Base-by-base conservation (phyloP, 92 coral and sea anemone species). In the Micromussa lordhowensis region DNA sequence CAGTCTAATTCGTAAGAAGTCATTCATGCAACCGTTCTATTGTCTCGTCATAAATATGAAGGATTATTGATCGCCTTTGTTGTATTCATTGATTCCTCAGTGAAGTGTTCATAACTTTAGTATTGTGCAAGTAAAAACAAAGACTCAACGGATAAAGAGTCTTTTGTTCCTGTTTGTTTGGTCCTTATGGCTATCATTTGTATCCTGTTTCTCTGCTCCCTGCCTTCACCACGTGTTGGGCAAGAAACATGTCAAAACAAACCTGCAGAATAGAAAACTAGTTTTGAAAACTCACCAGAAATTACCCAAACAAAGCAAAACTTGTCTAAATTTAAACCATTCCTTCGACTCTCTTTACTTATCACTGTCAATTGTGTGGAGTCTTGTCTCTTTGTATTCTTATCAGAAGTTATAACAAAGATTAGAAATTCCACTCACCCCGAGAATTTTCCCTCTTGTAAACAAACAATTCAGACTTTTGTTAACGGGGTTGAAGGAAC, bases 81-180 rank as follows among this genome's bases (percentile, higher is more conserved):
- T 74, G 35, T 84, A 36, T 74, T 59, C 88, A 84, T 57, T 84
- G 88, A 75, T 21, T 74, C 88, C 64, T 74, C 16, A 73, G 81
- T 55, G 32, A 59, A 84, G 80, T 72, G 81, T 84, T 73, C 80
- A 54, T 57, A 84, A 75, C 88, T 38, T 73, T 57, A 35, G 73
- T 55, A 38, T 53, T 54, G 38, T 75, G 81, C 79, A 35, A 74
- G 71, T 55, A 38, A 74, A 82, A 84, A 84, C 88, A 84, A 84
- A 73, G 88, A 8, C 73, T 84, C 59, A 34, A 55, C 81, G 36
- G 88, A 55, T 32, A 74, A 55, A 74, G 57, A 71, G 55, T 44
- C 73, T 35, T 74, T 84, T 84, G 88, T 84, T 74, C 81, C 34
- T 68, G 38, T 75, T 84, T 84, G 88, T 84, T 83, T 84, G 81